phyloP scores from a whole-genome alignment of 30 jellyfish, hydroid and myxozoan species.

The Aurelia sp. region DNA sequence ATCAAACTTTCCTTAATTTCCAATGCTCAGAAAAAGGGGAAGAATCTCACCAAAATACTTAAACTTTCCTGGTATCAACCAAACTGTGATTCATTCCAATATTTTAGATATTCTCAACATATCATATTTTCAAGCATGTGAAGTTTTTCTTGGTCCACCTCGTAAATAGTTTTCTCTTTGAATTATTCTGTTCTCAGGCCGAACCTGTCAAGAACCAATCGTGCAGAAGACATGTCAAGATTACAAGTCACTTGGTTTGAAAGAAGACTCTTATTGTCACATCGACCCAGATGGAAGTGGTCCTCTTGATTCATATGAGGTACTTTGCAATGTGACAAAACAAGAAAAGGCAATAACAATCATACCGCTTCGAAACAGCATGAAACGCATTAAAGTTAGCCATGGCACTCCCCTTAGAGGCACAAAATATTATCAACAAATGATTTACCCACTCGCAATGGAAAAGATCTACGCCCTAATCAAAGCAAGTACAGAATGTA shows the following conservation, averaged over 20 bases:
- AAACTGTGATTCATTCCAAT: too few species aligned
- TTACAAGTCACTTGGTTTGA: slow-evolving; percentile 78
- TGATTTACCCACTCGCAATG: slow-evolving; percentile 54
- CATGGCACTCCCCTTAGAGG: slow-evolving; percentile 15
- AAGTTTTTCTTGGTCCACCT: too few species aligned
- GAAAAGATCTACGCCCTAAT: slow-evolving; percentile 61
- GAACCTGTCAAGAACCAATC: slow-evolving; percentile 78
- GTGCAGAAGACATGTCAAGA: slow-evolving; percentile 88
- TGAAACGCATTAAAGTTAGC: slow-evolving; percentile 54
- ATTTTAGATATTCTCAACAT: too few species aligned
- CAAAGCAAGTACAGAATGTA: slow-evolving; percentile 66
- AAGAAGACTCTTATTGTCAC: slow-evolving; percentile 86
- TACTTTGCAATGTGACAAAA: slow-evolving; percentile 86
- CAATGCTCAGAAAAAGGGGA: too few species aligned
- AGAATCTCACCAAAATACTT: too few species aligned
- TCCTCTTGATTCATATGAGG: slow-evolving; percentile 72
- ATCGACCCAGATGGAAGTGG: slow-evolving; percentile 98
- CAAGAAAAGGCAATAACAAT: slow-evolving; percentile 64
- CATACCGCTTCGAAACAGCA: slow-evolving; percentile 30
- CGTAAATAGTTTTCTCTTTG: too few species aligned
- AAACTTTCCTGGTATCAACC: too few species aligned
- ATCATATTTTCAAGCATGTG: too few species aligned
- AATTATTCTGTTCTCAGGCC: slow-evolving; percentile 41
- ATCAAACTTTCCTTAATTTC: too few species aligned
- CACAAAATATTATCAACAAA: slow-evolving; percentile 63